Base-by-base conservation (phyloP, 2,888 invertebrate species). In the Eugnorisma glareosa region DNA sequence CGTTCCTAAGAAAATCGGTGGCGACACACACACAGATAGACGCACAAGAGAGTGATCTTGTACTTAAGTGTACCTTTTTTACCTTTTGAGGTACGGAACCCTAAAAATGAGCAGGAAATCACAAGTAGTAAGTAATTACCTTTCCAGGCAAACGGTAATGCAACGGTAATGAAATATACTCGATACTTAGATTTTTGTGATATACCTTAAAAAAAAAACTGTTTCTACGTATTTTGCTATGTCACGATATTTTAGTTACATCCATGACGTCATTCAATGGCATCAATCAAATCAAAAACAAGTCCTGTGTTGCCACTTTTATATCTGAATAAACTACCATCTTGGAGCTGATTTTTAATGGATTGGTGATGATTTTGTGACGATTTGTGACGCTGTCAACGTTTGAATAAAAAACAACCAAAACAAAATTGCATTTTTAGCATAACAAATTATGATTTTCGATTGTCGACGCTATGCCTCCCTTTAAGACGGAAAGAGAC, bases 211-310 rank as follows among this genome's bases (percentile, higher is more conserved):
- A 15, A 10, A 59, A 59, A 59, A 59, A 8, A 51, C 10, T n/a
- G 1, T 21, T 18, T 21, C 31, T 59, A 0, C 31, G 10, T 59
- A 31, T 64, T 80, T 66, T 77, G 68, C 64, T 77, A n/a, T 28
- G 68, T 77, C 64, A 83, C n/a, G 64, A 18, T 83, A 69, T 40
- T 45, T 66, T 43, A 66, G 31, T 31, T 31, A 21, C n/a, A 48
- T 45, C 31, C 6, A 70, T 80, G 83, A 80, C 69, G 83, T 80
- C 79, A 80, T 77, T 83, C 66, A 37, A 59, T 54, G 24, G 37
- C 59, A 48, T 59, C 67, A 75, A 81, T 75, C 71, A 64, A 84
- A 75, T 81, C 67, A 51, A 68, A 81, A 70, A 75, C 85, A 79
- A 72, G 64, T n/a, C 48, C 0, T 21, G 67, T 45, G 61, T 64